These are phyloP conservation scores for Orthosia cruda DNA, from an alignment of 2,888 invertebrate species.

Conservation along the genomic window DNA sequence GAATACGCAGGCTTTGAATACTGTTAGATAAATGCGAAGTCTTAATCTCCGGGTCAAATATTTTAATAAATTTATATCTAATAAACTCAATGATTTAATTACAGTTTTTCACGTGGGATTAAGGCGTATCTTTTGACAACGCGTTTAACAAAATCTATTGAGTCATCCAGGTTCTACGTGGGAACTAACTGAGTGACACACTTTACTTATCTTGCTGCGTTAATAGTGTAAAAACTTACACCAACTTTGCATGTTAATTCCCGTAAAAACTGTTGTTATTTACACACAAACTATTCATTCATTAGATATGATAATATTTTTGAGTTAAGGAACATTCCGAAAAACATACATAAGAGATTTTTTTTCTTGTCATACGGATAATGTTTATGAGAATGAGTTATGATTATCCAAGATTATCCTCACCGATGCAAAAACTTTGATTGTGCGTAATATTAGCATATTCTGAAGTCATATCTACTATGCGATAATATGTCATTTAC, in stretches of 20 bases:
- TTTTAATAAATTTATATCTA: background rate
- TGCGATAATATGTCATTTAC: background rate
- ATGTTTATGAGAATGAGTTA: background rate
- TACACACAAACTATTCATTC: background rate
- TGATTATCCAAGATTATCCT: background rate
- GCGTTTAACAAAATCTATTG: conserved; percentile 58
- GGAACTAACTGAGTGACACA: conserved; percentile 54
- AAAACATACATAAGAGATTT: too few relatives aligned
- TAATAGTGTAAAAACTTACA: conserved; percentile 41
- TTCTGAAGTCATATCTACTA: background rate
- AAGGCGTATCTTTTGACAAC: conserved; percentile 44
- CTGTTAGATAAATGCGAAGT: background rate
- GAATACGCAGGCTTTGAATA: too few relatives aligned
- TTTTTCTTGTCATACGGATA: background rate
- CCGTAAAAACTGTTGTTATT: conserved; percentile 15
- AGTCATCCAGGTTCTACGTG: conserved; percentile 60
- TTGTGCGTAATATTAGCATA: conserved; percentile 9
- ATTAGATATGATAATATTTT: background rate
- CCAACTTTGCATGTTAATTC: conserved; percentile 5
- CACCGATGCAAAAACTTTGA: background rate
- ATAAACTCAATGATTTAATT: conserved; percentile 29
- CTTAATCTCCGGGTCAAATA: background rate
- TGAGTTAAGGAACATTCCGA: too few relatives aligned
- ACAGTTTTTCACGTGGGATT: conserved; percentile 58
- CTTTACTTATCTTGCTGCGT: conserved; percentile 29